Percentiles rank a stretch among this genome's conserved stretches.
phyloP scores from a whole-genome alignment of 2,113 vertebrate genomes.

The Barnardius zonarius region DNA sequence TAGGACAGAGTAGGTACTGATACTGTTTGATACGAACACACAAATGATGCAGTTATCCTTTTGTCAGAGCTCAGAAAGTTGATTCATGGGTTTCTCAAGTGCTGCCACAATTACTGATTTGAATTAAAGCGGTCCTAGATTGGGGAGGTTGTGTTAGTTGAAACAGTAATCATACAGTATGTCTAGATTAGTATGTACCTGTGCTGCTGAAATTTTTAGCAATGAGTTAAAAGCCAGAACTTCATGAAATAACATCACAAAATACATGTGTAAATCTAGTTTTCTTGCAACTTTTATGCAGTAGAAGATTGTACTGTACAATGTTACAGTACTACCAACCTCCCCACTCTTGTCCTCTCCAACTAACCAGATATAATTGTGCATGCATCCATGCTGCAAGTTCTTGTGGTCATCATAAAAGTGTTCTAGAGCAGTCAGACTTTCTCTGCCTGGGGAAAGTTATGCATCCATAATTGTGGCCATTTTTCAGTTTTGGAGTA shows the following conservation, averaged over 20 bases:
- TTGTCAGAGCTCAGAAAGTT: background rate
- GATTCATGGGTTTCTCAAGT: background rate
- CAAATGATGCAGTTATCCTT: background rate
- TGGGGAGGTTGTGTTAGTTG: accelerated
- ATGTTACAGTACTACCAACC: background rate
- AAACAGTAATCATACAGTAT: background rate
- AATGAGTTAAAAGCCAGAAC: background rate
- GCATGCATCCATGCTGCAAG: accelerated
- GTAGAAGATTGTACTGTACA: background rate
- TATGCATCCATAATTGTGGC: background rate
- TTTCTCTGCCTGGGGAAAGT: background rate
- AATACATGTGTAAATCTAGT: background rate
- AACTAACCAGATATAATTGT: background rate
- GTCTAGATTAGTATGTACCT: background rate
- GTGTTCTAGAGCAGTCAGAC: background rate
- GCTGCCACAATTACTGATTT: background rate
- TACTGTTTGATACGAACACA: background rate
- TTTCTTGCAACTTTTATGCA: background rate
- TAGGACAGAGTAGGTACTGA: background rate
- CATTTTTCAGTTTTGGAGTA: background rate
- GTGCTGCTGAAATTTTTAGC: background rate
- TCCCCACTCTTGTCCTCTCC: background rate
- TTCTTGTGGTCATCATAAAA: background rate
- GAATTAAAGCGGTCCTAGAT: background rate
- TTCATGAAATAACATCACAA: background rate